Evolutionary conservation across 92 coral and sea anemone species (phyloP).

Genomic region (Palythoa heliodiscus): DNA sequence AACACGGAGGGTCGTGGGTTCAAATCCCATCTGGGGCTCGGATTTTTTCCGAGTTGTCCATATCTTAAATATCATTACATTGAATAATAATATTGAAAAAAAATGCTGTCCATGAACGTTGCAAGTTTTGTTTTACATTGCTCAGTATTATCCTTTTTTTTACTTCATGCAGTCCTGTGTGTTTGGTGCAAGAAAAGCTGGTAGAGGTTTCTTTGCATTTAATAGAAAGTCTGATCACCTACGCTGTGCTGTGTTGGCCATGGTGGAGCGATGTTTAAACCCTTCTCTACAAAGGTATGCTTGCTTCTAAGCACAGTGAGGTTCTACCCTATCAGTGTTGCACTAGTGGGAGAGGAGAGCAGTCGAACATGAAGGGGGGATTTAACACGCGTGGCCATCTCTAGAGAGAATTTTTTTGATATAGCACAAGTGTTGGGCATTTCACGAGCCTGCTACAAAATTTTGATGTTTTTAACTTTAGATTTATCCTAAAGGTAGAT

Average conservation of each 20-base stretch:
- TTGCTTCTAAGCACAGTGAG: background rate
- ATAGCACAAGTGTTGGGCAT: too few relatives aligned
- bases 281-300: constrained; percentile 84
- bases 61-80: too few relatives aligned
- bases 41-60: too few relatives aligned
- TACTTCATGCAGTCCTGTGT: constrained; percentile 76
- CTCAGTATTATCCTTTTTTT: background rate
- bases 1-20: too few relatives aligned
- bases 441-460: too few relatives aligned
- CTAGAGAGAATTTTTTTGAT: too few relatives aligned
- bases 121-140: background rate
- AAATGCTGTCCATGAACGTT: background rate
- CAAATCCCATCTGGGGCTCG: too few relatives aligned
- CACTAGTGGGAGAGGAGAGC: background rate
- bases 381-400: too few relatives aligned
- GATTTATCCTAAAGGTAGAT: too few relatives aligned
- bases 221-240: constrained; percentile 92
- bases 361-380: too few relatives aligned
- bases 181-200: constrained; percentile 91
- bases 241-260: constrained; percentile 90
- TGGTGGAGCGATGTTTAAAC: constrained; percentile 94
- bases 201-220: constrained; percentile 81
- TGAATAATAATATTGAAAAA: too few relatives aligned
- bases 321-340: background rate
- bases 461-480: too few relatives aligned